A percentile compares a stretch with the other conserved stretches of the same genome.
Evolutionary conservation across 2,797 vertebrate genomes (phyloP).

Genomic region (Syncerus caffer): DNA sequence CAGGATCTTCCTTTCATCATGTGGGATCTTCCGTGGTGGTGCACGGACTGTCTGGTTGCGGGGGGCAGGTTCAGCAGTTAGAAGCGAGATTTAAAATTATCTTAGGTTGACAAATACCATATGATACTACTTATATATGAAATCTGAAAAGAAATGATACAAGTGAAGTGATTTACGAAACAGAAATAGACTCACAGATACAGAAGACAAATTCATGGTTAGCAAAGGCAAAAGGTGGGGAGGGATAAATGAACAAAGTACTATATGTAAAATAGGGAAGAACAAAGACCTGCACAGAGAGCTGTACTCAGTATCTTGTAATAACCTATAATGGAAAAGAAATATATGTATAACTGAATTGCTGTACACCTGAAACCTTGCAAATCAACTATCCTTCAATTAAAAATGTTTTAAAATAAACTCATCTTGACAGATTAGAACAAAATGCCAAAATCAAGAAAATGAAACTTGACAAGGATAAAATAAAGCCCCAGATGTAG

Average conservation of each 20-base stretch:
- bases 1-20: not conserved
- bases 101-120: not conserved
- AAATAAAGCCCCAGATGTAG: conserved; percentile 11
- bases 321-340: not conserved
- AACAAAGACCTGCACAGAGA: not conserved
- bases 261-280: not conserved
- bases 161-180: not conserved
- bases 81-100: conserved; percentile 22
- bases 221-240: not conserved
- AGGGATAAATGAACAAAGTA: not conserved
- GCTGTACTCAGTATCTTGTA: not conserved
- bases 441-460: conserved; percentile 24
- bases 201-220: not conserved
- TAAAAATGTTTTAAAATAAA: not conserved
- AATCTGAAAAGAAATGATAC: not conserved
- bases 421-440: conserved; percentile 29
- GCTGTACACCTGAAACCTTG: not conserved
- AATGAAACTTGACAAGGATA: conserved; percentile 36
- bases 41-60: not conserved
- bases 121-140: not conserved
- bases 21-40: not conserved
- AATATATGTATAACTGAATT: not conserved
- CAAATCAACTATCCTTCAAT: not conserved
- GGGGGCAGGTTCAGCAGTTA: not conserved
- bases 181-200: not conserved